Evolutionary conservation across 2,888 invertebrate species (phyloP).

Genomic region (Dolomedes plantarius): DNA sequence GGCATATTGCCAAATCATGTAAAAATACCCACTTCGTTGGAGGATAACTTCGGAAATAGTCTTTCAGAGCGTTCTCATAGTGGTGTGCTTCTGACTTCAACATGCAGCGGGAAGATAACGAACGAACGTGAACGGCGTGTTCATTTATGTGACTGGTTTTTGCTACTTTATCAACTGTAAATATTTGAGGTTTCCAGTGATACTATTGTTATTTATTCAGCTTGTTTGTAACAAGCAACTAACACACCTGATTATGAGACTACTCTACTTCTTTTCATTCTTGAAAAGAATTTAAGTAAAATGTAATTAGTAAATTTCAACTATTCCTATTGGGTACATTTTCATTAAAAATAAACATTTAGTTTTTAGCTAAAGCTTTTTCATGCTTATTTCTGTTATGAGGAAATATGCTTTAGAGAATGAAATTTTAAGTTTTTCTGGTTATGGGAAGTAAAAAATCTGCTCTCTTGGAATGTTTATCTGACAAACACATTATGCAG

Average conservation of each 20-base stretch:
- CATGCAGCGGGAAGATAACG: neutral
- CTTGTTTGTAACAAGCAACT: too few species aligned
- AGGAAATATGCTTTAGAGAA: too few species aligned
- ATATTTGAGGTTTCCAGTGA: too few species aligned
- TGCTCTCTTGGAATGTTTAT: conserved; percentile 36
- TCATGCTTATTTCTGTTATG: too few species aligned
- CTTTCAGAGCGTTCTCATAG: neutral
- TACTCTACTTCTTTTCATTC: too few species aligned
- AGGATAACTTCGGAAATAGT: conserved; percentile 13
- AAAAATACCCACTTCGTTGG: conserved; percentile 52
- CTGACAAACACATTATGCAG: conserved; percentile 57
- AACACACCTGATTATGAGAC: too few species aligned
- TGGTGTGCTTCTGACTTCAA: neutral
- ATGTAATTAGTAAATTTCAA: too few species aligned
- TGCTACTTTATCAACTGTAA: neutral
- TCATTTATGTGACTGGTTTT: neutral
- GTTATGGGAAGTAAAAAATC: conserved; percentile 62
- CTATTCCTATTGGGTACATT: too few species aligned
- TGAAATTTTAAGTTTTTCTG: conserved; percentile 7
- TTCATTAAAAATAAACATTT: too few species aligned
- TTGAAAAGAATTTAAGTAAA: too few species aligned
- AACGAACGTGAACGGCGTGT: conserved; percentile 2
- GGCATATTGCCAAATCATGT: conserved; percentile 62
- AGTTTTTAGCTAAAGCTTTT: too few species aligned
- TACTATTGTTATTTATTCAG: too few species aligned